Evolutionary conservation across 2,113 vertebrate genomes (phyloP), one percentile per base, ranked within the genome.

Genomic region (Pogona vitticeps): DNA sequence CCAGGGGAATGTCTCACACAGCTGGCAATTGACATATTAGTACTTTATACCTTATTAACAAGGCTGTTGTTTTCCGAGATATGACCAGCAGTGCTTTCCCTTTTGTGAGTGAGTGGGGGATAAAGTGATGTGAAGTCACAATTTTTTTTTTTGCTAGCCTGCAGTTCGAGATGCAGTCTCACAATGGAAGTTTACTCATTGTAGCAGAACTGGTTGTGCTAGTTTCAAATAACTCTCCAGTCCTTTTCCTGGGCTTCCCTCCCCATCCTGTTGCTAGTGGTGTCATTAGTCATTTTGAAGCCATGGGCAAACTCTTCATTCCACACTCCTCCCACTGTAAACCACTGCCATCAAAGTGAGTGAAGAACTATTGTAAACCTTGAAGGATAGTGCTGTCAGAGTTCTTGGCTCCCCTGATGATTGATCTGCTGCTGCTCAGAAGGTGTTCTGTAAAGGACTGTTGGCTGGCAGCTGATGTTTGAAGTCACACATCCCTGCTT

Each of bases 1-100:
- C 93, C 86, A 89, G 82, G 61, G 76, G 89, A 86, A 91, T 90
- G 91, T 84, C 91, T 93, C 58, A 7, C 3, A 46, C 88, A 88
- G 42, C 13, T 26, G 46, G 85, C 80, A 94, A 46, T 36, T 67
- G 82, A 63, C 85, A 90, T 81, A 83, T 23, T 13, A 81, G 23
- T 93, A 59, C 65, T 71, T 86, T 84, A 15, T 2, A n/a, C 12
- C 9, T 76, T 76, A 82, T 75, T 75, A 56, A 23, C 58, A 73
- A 31, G 9, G 59, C 40, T 63, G 23, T 81, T 12, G 6, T 67
- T 86, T 86, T 81, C 58, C 33, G 61, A 76, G 78, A 28, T 40
- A 73, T 46, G 42, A 13, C 21, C 18, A 38, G 46, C 46, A 5
- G 70, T 36, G 10, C 10, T 20, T 86, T 80, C 28, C 28, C 59